A percentile compares a stretch with the other conserved stretches of the same genome.
phyloP scores from a whole-genome alignment of 2,888 invertebrate genomes.

The Drosophila hamatofila region DNA sequence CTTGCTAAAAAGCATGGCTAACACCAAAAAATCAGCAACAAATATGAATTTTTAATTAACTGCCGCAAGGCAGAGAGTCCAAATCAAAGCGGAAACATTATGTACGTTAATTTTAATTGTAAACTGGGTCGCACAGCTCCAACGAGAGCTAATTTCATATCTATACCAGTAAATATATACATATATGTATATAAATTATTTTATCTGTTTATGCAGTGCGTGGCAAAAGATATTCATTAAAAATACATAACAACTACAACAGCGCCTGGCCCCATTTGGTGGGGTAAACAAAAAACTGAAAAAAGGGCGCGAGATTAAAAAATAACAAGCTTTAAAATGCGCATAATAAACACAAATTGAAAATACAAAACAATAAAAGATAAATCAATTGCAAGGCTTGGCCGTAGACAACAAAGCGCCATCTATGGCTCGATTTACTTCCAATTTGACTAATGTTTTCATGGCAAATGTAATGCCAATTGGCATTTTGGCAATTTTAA shows the following conservation, averaged over 20 bases:
- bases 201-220: constrained; percentile 41
- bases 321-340: constrained; percentile 74
- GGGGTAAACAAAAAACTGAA: constrained; percentile 13
- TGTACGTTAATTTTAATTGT: constrained; percentile 55
- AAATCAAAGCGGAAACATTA: constrained; percentile 51
- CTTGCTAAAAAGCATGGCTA: constrained; percentile 51
- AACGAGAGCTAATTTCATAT: constrained; percentile 43
- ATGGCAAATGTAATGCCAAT: constrained; percentile 32
- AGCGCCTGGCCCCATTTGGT: constrained; percentile 20
- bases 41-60: constrained; percentile 74
- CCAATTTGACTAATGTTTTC: constrained; percentile 18
- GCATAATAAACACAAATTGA: constrained; percentile 65
- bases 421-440: constrained; percentile 17
- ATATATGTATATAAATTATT: constrained; percentile 25
- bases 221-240: constrained; percentile 71
- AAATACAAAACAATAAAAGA: neutral
- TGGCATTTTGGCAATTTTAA: constrained; percentile 16
- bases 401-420: constrained; percentile 25
- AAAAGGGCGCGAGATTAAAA: constrained; percentile 73
- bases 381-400: constrained; percentile 40
- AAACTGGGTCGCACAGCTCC: constrained; percentile 62
- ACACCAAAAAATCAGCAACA: constrained; percentile 36
- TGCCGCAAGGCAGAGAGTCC: constrained; percentile 16
- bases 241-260: constrained; percentile 50
- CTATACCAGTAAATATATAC: constrained; percentile 4